These are phyloP conservation scores for Willowsia nigromaculata DNA, from an alignment of 2,888 invertebrate species.

Conservation along the genomic window DNA sequence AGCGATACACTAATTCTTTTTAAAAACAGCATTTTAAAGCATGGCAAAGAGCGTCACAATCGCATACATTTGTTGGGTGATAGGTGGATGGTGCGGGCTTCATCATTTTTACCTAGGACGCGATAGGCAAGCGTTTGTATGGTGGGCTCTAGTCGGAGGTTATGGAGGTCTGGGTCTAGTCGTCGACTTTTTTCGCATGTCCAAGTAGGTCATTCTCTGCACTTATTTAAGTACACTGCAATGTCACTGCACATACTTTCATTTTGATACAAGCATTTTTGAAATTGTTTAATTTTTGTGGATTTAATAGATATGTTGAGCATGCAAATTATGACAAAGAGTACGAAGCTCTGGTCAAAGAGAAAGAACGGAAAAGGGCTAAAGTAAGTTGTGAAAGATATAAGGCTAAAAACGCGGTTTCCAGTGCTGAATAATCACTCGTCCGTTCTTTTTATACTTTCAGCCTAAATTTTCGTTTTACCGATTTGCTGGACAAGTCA, in stretches of 20 bases:
- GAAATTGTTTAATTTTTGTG: not conserved
- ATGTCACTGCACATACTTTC: no score
- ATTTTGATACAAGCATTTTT: no score
- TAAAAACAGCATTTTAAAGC: no score
- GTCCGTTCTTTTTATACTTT: conserved; percentile 71
- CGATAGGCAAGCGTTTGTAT: conserved; percentile 93
- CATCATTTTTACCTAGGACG: conserved; percentile 95
- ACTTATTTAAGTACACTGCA: no score
- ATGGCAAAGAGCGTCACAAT: conserved; percentile 82
- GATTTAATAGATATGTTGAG: conserved; percentile 79
- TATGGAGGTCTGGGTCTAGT: conserved; percentile 93
- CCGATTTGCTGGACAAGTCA: conserved; percentile 88
- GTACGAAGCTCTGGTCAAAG: conserved; percentile 85
- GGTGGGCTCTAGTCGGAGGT: conserved; percentile 88
- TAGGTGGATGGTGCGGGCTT: conserved; percentile 92
- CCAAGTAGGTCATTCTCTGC: conserved; percentile 85
- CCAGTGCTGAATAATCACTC: no score
- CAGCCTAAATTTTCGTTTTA: conserved; percentile 91
- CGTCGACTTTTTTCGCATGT: conserved; percentile 90
- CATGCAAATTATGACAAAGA: conserved; percentile 82
- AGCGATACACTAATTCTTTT: no score
- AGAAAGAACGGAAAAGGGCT: conserved; percentile 83
- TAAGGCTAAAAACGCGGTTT: not conserved
- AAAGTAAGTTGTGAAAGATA: conserved; percentile 83
- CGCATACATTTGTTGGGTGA: conserved; percentile 92